Conservation (phyloP, 2,797 vertebrate genomes). For the Pipistrellus pygmaeus region DNA sequence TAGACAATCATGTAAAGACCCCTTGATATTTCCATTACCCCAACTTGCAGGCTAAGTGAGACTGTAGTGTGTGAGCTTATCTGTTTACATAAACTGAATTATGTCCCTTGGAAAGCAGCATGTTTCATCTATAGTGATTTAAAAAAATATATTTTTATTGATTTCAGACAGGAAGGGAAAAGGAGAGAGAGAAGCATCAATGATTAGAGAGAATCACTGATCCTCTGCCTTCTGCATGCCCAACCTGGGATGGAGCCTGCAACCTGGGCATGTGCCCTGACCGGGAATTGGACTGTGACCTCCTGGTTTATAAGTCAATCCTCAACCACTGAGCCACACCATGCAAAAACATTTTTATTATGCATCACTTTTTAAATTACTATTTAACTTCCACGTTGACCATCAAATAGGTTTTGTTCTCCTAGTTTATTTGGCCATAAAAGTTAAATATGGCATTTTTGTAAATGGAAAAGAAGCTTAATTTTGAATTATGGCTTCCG, state of each 20-base stretch:
- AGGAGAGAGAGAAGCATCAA: no score
- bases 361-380: slow-evolving; percentile 30
- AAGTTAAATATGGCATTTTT: slow-evolving; percentile 46
- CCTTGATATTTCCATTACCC: not conserved
- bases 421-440: slow-evolving; percentile 34
- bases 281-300: no score
- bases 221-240: no score
- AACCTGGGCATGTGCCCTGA: no score
- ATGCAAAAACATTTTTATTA: slow-evolving; percentile 44
- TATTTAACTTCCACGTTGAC: slow-evolving; percentile 64
- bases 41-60: not conserved
- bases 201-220: no score
- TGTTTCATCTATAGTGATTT: slow-evolving; percentile 15
- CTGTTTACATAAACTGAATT: not conserved
- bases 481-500: slow-evolving; percentile 54
- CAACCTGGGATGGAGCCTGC: no score
- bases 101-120: not conserved
- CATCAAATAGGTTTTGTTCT: slow-evolving; percentile 52
- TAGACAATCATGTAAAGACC: not conserved
- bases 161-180: no score
- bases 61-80: not conserved
- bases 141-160: not conserved
- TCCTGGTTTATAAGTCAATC: no score
- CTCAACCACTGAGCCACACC: not conserved
- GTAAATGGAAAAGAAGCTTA: slow-evolving; percentile 62